phyloP scores from a whole-genome alignment of 2,797 vertebrate species.

The Lacerta bilineata region DNA sequence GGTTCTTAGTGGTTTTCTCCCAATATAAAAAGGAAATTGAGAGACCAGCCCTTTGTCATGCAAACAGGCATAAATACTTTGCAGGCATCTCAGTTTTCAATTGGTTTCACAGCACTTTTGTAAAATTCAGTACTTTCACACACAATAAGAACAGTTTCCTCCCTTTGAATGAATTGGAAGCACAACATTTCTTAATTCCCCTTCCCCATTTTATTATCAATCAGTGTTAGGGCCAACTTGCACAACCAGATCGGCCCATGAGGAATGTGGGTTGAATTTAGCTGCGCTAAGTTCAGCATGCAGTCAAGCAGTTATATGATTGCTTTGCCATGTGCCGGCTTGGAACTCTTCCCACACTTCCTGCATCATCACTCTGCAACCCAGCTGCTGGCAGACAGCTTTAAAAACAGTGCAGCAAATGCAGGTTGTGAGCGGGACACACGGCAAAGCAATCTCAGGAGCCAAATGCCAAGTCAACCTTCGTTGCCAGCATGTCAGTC shows the following conservation, averaged over 20 bases:
- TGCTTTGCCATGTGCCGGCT: conserved; percentile 20
- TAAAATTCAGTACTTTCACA: neutral
- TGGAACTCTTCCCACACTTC: conserved; percentile 16
- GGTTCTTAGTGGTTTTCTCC: neutral
- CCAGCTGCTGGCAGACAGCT: conserved; percentile 1
- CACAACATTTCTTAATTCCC: conserved; percentile 17
- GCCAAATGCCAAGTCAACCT: neutral
- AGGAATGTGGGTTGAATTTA: conserved; percentile 4
- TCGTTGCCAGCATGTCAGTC: neutral
- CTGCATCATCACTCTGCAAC: neutral
- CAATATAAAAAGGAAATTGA: neutral
- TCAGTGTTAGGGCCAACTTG: neutral
- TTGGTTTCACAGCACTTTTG: conserved; percentile 9
- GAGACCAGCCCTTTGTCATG: neutral
- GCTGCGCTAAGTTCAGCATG: conserved; percentile 20
- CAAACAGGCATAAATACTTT: neutral
- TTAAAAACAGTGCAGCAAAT: conserved; percentile 9
- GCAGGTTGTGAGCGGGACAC: neutral
- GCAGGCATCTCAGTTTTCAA: neutral
- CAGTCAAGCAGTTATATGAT: conserved; percentile 17
- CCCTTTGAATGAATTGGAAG: conserved; percentile 27
- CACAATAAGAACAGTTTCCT: neutral
- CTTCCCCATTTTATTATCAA: conserved; percentile 4
- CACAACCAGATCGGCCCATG: neutral
- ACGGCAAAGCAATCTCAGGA: neutral